Base-by-base conservation (phyloP, 2,113 vertebrate genomes). In the Genyomyrus donnyi region DNA sequence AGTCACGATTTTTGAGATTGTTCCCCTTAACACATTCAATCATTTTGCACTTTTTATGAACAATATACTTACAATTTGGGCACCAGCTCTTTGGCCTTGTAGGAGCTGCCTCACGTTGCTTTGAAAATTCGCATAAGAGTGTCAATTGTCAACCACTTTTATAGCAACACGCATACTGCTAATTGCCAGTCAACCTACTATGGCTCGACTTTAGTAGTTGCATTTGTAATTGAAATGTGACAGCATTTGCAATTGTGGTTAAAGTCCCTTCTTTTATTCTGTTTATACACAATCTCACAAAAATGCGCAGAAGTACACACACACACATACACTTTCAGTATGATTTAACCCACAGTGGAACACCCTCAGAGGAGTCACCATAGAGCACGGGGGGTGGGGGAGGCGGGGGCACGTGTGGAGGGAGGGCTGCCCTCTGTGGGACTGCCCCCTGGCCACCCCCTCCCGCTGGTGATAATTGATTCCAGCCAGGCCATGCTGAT, bases 381-480 rank as follows among this genome's bases (percentile, higher is more conserved):
- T 50, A 27, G n/a, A 39, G 39, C 49, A 88, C 88, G 84, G 90
- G n/a, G 87, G 53, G 13, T 15, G 19, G 83, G 49, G 9, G 46
- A 53, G 5, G 74, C 3, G 17, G 31, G 93, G 93, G 91, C 93
- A 93, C 94, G 94, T 94, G 94, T 94, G 93, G 93, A 93, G 93
- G 93, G 93, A 94, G 92, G 91, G 86, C 80, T 88, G 86, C 70
- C 92, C 92, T 94, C 94, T 93, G 62, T 92, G 93, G 88, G 91
- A 91, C 49, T 95, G 94, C 95, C 95, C 95, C 94, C 84, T 77
- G 53, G 46, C 74, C 95, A 94, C 95, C 96, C 95, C 96, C 95
- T 96, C 95, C 96, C 94, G 95, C 95, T 94, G 96, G 95, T 96
- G 96, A 96, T 96, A 96, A 96, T 96, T 96, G 96, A 96, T 96